These are phyloP conservation scores for Hoplodrina blanda DNA, from an alignment of 2,888 invertebrate species.

Conservation along the genomic window DNA sequence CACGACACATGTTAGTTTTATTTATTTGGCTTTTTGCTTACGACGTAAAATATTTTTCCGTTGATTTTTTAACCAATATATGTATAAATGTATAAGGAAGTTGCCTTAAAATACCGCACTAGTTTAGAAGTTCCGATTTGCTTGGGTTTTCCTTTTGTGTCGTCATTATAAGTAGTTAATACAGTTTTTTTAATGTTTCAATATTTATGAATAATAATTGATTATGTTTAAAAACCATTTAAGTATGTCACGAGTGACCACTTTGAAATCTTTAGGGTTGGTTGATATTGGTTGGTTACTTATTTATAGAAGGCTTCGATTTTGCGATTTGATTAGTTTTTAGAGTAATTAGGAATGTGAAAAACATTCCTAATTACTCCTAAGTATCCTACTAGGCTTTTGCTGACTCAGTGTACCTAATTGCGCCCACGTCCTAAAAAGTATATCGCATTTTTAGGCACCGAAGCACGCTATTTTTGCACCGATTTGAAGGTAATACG, in stretches of 20 bases:
- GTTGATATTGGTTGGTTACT: not conserved
- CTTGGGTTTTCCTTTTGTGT: slow-evolving; percentile 18
- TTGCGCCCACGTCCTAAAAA: too few species aligned
- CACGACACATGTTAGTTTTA: not conserved
- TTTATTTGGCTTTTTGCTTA: not conserved
- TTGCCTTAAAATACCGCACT: not conserved
- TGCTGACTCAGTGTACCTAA: not conserved
- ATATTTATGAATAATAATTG: not conserved
- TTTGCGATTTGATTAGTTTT: not conserved
- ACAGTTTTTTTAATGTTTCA: not conserved
- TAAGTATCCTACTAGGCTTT: not conserved
- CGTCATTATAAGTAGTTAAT: not conserved
- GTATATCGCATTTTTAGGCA: too few species aligned
- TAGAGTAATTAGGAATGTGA: not conserved
- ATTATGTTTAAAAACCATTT: not conserved
- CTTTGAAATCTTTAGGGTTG: not conserved
- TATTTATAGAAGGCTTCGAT: not conserved
- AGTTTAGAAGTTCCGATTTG: slow-evolving; percentile 11
- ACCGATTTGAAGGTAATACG: too few species aligned
- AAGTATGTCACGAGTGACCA: not conserved
- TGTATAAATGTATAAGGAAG: too few species aligned
- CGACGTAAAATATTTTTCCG: not conserved
- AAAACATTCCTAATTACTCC: too few species aligned
- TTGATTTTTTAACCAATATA: slow-evolving; percentile 6
- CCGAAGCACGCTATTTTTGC: too few species aligned